Base-by-base conservation (phyloP, 1,140 invertebrate genomes). In the Sycophila sp. region DNA sequence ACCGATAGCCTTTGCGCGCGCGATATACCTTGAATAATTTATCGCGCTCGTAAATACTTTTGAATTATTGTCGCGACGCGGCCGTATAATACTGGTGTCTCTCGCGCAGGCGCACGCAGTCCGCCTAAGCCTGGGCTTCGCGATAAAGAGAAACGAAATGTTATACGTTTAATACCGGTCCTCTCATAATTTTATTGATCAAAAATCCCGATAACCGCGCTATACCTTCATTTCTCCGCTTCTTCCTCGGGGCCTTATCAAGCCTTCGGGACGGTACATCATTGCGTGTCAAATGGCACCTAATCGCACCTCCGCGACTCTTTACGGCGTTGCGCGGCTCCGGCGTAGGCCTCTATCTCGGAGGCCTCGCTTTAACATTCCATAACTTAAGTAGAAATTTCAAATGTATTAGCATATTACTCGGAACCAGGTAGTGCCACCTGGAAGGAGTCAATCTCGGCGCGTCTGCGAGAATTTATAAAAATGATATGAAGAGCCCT, bases 111-210 rank as follows among this genome's bases (percentile, higher is more conserved):
- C 59, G 40, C 40, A 11, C 22, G 24, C 22, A n/a, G n/a, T n/a
- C n/a, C n/a, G n/a, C n/a, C n/a, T n/a, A n/a, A n/a, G n/a, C n/a
- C n/a, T n/a, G n/a, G n/a, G n/a, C n/a, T n/a, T n/a, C n/a, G 59
- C 30, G 40, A 32, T n/a, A 10, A 42, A 60, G 36, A 26, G 28
- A 22, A 47, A 47, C 32, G 22, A 47, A 47, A 47, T 47, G 19
- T 26, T 49, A 26, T 26, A 49, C 47, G 22, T 47, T n/a, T 11
- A 26, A 51, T 45, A 59, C 66, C 62, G 72, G 59, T 72, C 69
- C 65, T 66, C 76, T 79, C 78, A 79, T 79, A 77, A 78, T 76
- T 78, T 77, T 77, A 78, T 78, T 75, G 75, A 78, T 78, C 77
- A 64, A 73, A 70, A 73, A 73, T 74, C 72, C 64, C 72, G 76